phyloP scores from a whole-genome alignment of 2,113 vertebrate species.

The Romanogobio albipinnatus region DNA sequence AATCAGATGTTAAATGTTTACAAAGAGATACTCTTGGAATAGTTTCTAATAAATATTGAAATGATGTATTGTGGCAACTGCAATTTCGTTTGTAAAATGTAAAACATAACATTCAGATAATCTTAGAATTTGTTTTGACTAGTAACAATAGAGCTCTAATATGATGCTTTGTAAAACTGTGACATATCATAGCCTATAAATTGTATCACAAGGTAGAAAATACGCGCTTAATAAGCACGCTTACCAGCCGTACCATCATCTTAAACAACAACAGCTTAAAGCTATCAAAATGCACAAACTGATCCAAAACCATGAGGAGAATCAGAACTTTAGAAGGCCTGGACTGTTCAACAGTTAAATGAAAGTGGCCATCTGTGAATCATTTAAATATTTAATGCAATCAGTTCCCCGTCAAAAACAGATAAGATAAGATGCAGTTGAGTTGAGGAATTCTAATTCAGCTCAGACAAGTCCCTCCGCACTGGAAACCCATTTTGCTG shows the following conservation, averaged over 20 bases:
- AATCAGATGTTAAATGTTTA: not conserved
- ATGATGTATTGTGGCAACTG: not conserved
- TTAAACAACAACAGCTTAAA: not conserved
- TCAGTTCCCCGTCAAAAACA: not conserved
- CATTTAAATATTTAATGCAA: constrained; percentile 20
- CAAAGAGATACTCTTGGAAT: not conserved
- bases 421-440: not conserved
- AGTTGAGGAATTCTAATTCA: constrained; percentile 1
- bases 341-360: not conserved
- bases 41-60: no score
- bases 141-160: not conserved
- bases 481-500: constrained; percentile 14
- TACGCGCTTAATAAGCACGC: not conserved
- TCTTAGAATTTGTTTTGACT: not conserved
- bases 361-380: not conserved
- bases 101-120: no score
- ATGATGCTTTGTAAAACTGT: not conserved
- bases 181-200: not conserved
- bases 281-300: not conserved
- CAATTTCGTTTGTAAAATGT: not conserved
- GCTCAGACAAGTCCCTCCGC: constrained; percentile 31
- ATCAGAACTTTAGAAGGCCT: not conserved
- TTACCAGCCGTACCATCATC: not conserved
- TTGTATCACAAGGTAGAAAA: not conserved
- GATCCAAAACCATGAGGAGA: not conserved